Conservation (phyloP, 2,888 invertebrate species). For the Drosophila colorata region DNA sequence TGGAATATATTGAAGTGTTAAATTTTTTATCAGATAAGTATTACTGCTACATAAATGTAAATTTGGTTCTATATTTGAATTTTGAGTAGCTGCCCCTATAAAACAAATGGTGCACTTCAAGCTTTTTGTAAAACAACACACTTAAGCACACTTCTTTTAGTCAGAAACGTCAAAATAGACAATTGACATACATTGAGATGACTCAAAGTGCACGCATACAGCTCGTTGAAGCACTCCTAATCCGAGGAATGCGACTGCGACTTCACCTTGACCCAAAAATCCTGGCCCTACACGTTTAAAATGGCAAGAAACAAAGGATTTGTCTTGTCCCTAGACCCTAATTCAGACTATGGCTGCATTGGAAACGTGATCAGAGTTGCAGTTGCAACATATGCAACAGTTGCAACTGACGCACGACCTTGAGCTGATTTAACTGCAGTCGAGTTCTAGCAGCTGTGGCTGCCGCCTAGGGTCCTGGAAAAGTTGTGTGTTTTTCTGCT, state of each 20-base stretch:
- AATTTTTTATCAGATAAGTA: too few relatives aligned
- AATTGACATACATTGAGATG: conserved; percentile 50
- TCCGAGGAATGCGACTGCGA: conserved; percentile 18
- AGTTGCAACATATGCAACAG: conserved; percentile 69
- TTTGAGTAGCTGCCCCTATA: too few relatives aligned
- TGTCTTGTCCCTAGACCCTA: conserved; percentile 38
- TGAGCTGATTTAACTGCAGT: conserved; percentile 54
- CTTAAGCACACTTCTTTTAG: not conserved
- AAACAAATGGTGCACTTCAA: not conserved
- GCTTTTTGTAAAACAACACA: not conserved
- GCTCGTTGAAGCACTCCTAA: conserved; percentile 6
- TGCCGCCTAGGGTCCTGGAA: conserved; percentile 15
- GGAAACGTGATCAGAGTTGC: conserved; percentile 55
- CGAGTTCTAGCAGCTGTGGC: conserved; percentile 34
- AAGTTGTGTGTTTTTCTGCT: conserved; percentile 21
- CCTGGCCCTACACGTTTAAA: conserved; percentile 9
- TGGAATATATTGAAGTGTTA: too few relatives aligned
- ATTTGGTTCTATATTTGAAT: too few relatives aligned
- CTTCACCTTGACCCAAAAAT: conserved; percentile 73
- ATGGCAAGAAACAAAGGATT: conserved; percentile 35
- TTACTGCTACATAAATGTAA: too few relatives aligned
- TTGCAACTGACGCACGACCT: conserved; percentile 58
- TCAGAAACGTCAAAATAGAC: conserved; percentile 8
- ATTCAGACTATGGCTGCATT: conserved; percentile 34
- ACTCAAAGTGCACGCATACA: conserved; percentile 21